Evolutionary conservation across 2,888 invertebrate genomes (phyloP), one percentile per base, ranked within the genome.

Genomic region (Nematopogon swammerdamellus): DNA sequence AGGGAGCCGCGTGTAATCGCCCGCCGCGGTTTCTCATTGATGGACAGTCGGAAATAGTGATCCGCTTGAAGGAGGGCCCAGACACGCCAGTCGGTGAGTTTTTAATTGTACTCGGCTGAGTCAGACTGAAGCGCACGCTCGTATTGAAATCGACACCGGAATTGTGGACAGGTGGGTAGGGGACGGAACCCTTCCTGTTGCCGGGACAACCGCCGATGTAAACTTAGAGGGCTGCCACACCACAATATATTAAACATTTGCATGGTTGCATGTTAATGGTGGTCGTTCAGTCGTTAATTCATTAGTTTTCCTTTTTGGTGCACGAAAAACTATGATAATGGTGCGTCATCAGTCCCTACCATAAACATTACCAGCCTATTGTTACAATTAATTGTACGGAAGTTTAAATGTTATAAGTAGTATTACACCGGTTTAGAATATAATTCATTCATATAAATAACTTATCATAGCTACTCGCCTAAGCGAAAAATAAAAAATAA

Each of bases 21-120:
- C 91, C 94, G 45, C 94, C 94, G n/a, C 83, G 90, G 54, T 95
- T 95, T 70, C 82, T 92, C 51, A 90, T 89, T 65, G 91, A 92
- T 63, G 92, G 91, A 53, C 92, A 92, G 70, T 91, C 92, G 56
- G 95, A 95, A 81, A 95, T 95, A 60, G 93, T 95, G 55, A 82
- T 95, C 60, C 84, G 92, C 65, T 79, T 95, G 63, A 92, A 92
- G 70, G 95, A 95, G 80, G 93, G 92, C 48, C 81, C 86, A 49
- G 92, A 92, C 60, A 93, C 92, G 44, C 89, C 91, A 57, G 84
- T 90, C 56, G 93, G 93, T 92, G 73, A 84, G 89, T n/a, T n/a
- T n/a, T n/a, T n/a, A n/a, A n/a, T n/a, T n/a, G n/a, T n/a, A n/a
- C 25, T 25, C 25, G 11, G 11, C 3, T 36, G 36, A 36, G 36